Percentiles rank a stretch among this genome's conserved stretches.
phyloP scores from a whole-genome alignment of 2,888 invertebrate genomes.

The Watsonalla binaria region DNA sequence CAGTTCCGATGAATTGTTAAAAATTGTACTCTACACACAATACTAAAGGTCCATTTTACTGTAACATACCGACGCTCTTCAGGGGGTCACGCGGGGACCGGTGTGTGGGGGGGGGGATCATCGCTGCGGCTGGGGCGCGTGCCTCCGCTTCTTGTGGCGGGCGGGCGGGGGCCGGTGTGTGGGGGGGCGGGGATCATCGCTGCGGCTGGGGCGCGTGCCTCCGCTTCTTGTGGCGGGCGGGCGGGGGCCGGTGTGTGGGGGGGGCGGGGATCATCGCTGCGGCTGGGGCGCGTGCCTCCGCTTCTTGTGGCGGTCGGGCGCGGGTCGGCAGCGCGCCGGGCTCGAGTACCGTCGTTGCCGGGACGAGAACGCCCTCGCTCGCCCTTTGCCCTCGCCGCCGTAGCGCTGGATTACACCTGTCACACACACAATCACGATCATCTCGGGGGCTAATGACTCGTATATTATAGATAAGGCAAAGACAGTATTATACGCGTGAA shows the following conservation, averaged over 20 bases:
- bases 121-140: neutral
- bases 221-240: neutral
- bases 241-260: neutral
- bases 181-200: neutral
- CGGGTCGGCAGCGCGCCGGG: conserved; percentile 8
- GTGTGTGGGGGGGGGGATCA: too few species aligned
- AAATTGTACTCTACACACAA: too few species aligned
- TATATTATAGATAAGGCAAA: too few species aligned
- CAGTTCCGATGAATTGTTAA: too few species aligned
- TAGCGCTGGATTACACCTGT: conserved; percentile 62
- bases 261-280: conserved; percentile 36
- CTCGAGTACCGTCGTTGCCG: conserved; percentile 41
- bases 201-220: neutral
- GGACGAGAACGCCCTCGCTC: conserved; percentile 34
- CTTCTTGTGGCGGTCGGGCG: conserved; percentile 37
- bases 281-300: conserved; percentile 44
- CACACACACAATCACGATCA: neutral
- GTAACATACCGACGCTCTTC: too few species aligned
- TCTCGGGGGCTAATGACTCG: neutral
- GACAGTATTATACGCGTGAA: neutral
- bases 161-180: too few species aligned
- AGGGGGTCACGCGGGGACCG: too few species aligned
- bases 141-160: too few species aligned
- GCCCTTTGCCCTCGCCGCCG: conserved; percentile 22
- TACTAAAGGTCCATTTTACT: too few species aligned